A percentile compares a stretch with the other conserved stretches of the same genome.
phyloP scores from a whole-genome alignment of 2,113 vertebrate genomes.

The Lagopus muta region DNA sequence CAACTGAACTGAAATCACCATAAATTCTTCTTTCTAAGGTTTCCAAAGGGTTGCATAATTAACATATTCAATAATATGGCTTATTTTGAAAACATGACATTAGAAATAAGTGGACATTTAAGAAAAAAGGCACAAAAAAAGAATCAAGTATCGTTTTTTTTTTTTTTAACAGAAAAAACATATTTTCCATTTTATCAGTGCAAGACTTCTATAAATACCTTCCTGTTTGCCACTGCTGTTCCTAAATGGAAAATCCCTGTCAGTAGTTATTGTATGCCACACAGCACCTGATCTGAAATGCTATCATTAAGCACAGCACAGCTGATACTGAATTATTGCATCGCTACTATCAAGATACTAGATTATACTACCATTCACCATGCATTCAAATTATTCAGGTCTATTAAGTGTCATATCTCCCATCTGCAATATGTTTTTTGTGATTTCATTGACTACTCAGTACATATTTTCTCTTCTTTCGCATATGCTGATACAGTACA shows the following conservation, averaged over 20 bases:
- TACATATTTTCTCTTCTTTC: not conserved
- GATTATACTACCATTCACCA: not conserved
- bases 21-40: not conserved
- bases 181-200: not conserved
- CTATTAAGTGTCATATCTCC: not conserved
- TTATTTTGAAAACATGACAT: not conserved
- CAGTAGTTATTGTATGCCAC: not conserved
- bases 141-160: not conserved
- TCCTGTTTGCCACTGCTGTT: not conserved
- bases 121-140: not conserved
- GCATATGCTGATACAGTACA: not conserved
- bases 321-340: not conserved
- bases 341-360: conserved; percentile 1
- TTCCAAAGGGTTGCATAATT: not conserved
- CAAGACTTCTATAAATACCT: conserved; percentile 38
- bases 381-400: not conserved
- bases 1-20: not conserved
- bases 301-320: conserved; percentile 14
- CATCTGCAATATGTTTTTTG: not conserved
- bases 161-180: no score
- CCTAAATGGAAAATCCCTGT: conserved; percentile 31
- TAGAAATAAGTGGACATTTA: not conserved
- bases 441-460: not conserved
- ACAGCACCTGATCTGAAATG: conserved; percentile 9
- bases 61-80: not conserved